phyloP scores from a whole-genome alignment of 2,888 invertebrate genomes.

The Ectemnius lituratus region DNA sequence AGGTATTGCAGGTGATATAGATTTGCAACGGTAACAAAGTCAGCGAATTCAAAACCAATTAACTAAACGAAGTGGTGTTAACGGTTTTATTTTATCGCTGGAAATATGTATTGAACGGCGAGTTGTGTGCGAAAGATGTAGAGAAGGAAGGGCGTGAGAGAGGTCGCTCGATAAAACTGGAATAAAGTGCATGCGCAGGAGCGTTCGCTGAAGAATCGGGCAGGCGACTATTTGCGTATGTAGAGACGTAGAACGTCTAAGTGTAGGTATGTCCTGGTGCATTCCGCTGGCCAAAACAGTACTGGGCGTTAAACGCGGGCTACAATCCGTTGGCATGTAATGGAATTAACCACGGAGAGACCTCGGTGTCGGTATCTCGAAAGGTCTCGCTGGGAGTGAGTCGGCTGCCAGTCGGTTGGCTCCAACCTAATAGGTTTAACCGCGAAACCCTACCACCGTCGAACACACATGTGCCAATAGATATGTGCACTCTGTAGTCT shows the following conservation, averaged over 20 bases:
- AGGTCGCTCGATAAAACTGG: slow-evolving; percentile 54
- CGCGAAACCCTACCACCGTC: slow-evolving; percentile 59
- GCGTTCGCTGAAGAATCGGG: slow-evolving; percentile 16
- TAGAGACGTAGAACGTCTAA: too few species aligned
- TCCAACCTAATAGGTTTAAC: slow-evolving; percentile 64
- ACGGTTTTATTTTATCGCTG: too few species aligned
- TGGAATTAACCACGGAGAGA: slow-evolving; percentile 52
- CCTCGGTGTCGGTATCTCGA: slow-evolving; percentile 50
- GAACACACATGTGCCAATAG: slow-evolving; percentile 39
- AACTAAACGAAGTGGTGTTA: too few species aligned
- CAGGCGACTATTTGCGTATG: slow-evolving; percentile 7
- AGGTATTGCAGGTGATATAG: too few species aligned
- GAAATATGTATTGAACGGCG: too few species aligned
- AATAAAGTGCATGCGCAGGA: slow-evolving; percentile 56
- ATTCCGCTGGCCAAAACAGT: too few species aligned
- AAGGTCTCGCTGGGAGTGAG: slow-evolving; percentile 47
- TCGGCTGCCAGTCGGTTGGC: slow-evolving; percentile 34
- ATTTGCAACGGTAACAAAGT: too few species aligned
- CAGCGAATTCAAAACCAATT: too few species aligned
- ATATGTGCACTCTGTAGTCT: slow-evolving; percentile 1
- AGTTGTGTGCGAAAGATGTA: too few species aligned
- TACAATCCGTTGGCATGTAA: slow-evolving; percentile 32
- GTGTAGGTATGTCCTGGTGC: too few species aligned
- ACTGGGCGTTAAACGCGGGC: too few species aligned
- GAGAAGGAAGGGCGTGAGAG: slow-evolving; percentile 13